These are phyloP conservation scores for Benthosema pterotum DNA, from an alignment of 2,797 vertebrate species.

Conservation along the genomic window DNA sequence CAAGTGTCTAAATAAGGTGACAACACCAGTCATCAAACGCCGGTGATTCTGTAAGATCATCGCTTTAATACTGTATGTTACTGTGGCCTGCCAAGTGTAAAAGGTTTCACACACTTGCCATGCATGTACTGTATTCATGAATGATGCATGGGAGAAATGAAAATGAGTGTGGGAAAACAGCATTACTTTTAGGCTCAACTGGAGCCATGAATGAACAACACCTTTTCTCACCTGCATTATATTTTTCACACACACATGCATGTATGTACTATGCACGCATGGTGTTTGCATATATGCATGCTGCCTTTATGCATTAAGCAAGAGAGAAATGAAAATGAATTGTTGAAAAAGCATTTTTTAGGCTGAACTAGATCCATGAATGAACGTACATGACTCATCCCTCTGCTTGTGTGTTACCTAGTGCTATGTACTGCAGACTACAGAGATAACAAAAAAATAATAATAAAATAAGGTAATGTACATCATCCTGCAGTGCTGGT, in stretches of 20 bases:
- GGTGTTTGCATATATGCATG: no score
- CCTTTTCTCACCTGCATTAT: neutral
- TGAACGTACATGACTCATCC: slow-evolving; percentile 21
- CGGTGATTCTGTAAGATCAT: no score
- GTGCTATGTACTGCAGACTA: slow-evolving; percentile 15
- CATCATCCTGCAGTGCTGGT: slow-evolving; percentile 32
- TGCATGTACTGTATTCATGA: no score
- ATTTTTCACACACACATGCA: no score
- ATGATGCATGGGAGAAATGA: neutral
- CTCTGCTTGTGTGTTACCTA: neutral
- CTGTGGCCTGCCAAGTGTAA: neutral
- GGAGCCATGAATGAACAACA: slow-evolving; percentile 6
- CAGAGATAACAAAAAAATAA: slow-evolving; percentile 35
- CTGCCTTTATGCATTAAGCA: neutral
- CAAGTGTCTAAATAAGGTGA: neutral
- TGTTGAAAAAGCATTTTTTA: neutral
- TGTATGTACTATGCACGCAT: no score
- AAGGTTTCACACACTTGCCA: slow-evolving; percentile 3
- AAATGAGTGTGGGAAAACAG: neutral
- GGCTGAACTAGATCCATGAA: slow-evolving; percentile 13
- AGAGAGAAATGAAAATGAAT: neutral
- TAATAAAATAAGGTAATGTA: slow-evolving; percentile 12
- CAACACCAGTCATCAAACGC: no score
- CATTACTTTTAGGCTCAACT: slow-evolving; percentile 9
- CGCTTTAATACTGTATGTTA: no score